phyloP scores from a whole-genome alignment of 1,140 invertebrate species.

The Temnothorax curvispinosus region DNA sequence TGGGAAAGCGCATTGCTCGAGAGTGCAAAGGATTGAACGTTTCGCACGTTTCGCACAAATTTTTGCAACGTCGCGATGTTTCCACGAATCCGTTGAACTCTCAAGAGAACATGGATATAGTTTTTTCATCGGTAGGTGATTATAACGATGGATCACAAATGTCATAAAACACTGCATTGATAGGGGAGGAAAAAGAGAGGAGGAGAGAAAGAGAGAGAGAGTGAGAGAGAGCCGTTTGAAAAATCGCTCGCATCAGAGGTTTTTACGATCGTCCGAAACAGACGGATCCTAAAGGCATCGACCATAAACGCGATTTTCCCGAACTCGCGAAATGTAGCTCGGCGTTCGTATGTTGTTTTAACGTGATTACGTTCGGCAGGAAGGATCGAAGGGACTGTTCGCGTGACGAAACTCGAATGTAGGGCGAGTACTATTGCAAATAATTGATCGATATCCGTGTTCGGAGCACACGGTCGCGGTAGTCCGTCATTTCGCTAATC shows the following conservation, averaged over 20 bases:
- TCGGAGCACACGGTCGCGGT: constrained; percentile 41
- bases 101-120: background rate
- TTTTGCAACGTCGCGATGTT: background rate
- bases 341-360: constrained; percentile 38
- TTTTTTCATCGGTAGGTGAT: background rate
- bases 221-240: background rate
- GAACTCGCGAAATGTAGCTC: background rate
- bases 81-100: too few relatives aligned
- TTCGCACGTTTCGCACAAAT: background rate
- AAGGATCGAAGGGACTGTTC: constrained; percentile 36
- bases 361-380: constrained; percentile 58
- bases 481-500: constrained; percentile 70
- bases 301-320: constrained; percentile 8
- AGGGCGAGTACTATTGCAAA: constrained; percentile 57
- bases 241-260: constrained; percentile 13
- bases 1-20: background rate
- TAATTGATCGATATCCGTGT: constrained; percentile 72
- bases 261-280: constrained; percentile 3
- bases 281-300: background rate
- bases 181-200: background rate
- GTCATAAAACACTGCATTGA: constrained; percentile 5
- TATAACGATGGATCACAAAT: constrained; percentile 9
- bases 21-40: background rate
- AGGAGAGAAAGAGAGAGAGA: too few relatives aligned
- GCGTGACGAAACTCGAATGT: constrained; percentile 57